Base-by-base conservation (phyloP, 2,888 invertebrate species). In the Mesopsocus fuscifrons region DNA sequence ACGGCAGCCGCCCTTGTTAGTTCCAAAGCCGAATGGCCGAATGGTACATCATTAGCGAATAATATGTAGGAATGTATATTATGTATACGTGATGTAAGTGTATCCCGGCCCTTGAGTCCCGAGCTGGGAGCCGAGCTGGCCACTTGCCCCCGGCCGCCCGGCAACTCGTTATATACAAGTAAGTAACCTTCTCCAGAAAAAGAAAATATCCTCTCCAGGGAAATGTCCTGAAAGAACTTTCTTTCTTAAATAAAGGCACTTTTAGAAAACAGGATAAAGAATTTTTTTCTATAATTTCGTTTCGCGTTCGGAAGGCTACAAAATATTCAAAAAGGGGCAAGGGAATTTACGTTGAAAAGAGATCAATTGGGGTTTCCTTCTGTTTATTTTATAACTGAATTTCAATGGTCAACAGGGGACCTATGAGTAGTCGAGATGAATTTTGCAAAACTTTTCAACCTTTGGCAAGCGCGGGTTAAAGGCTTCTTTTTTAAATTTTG, bases 211-310 rank as follows among this genome's bases (percentile, higher is more conserved):
- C 38, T 20, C 38, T 38, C 38, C 21, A 18, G 38, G 38, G 38
- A 38, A 38, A 38, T 38, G 38, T 38, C 38, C 38, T 38, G 38
- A 38, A 38, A 38, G 38, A 38, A 38, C 38, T 38, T 38, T 38
- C 38, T 38, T n/a, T 38, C 38, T 38, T 38, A 38, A 38, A 38
- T 38, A 38, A 38, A 38, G 20, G 38, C 20, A 38, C 38, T 38
- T 38, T 38, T 11, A 21, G 38, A 38, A 38, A 38, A 38, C 38
- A 38, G 38, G 38, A 38, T 38, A 38, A 38, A 38, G 38, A 20
- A 38, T 9, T 9, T 26, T 38, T 38, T 38, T 20, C 16, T 20
- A 38, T 38, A 38, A 38, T 38, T 38, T 38, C 21, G 38, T 20
- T 38, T 13, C n/a, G 38, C 15, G 38, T 38, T 38, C 38, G 20